Conservation (phyloP, 1,140 invertebrate species). For the Panulirus ornatus region DNA sequence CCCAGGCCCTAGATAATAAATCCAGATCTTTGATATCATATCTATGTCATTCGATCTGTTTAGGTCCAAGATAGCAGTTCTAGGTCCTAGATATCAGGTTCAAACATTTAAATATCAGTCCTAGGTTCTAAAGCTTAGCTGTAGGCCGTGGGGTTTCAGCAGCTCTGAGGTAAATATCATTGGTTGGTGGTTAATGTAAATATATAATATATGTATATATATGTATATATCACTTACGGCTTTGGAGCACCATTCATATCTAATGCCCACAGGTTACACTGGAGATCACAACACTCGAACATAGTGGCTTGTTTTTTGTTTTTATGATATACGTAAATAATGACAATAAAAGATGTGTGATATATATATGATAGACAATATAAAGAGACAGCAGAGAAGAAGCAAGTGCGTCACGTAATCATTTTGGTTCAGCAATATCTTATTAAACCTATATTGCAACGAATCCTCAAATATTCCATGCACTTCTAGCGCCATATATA, state of each 20-base stretch:
- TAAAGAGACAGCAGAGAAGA: constrained; percentile 4
- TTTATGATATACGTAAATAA: constrained; percentile 14
- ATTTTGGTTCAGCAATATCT: constrained; percentile 63
- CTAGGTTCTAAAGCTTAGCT: neutral
- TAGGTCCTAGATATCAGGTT: neutral
- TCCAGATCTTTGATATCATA: no score
- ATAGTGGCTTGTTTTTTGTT: neutral
- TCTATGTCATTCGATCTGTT: no score
- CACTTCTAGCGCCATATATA: constrained; percentile 30
- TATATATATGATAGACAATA: neutral
- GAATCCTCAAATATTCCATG: constrained; percentile 18
- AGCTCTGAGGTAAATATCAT: constrained; percentile 61
- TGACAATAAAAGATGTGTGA: neutral
- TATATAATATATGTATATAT: constrained; percentile 21
- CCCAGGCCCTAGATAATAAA: no score
- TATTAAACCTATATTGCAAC: constrained; percentile 63
- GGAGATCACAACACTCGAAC: constrained; percentile 47
- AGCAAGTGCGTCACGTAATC: constrained; percentile 19
- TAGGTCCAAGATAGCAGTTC: neutral
- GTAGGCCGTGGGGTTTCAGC: constrained; percentile 13
- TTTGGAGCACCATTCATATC: constrained; percentile 54
- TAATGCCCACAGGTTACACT: constrained; percentile 54
- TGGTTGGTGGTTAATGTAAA: constrained; percentile 38
- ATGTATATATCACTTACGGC: constrained; percentile 33
- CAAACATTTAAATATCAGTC: neutral